Base-by-base conservation (phyloP, 2,888 invertebrate species). In the Augochlorella aurata region DNA sequence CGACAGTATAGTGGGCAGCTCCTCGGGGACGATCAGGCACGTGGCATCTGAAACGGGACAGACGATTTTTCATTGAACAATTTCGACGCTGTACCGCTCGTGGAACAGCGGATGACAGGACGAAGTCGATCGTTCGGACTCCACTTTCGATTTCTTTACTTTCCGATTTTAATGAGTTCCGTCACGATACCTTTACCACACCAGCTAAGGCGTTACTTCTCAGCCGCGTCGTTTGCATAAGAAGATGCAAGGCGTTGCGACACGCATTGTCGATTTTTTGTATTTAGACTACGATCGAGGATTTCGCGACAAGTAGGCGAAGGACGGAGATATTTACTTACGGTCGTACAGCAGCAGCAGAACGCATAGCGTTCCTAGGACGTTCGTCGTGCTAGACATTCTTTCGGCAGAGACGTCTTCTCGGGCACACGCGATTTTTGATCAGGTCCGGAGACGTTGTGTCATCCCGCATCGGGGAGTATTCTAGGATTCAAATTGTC, bases 1-100 rank as follows among this genome's bases (percentile, higher is more conserved):
- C 0, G 97, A 97, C 10, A 97, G 94, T 49, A 97, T 92, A 0
- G 97, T 97, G 0, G 97, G 97, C 71, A 97, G 88, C 93, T 97
- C 97, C 90, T 97, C 97, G 0, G 97, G 97, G 49, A 97, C 95
- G 87, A 97, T 96, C 29, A 97, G 94, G 0, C 95, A 94, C 71
- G 94, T 93, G 0, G 94, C 93, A 66, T 92, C 95, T 96, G 94
- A 69, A 95, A 95, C 82, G 88, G 79, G 54, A 21, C 21, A 24
- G n/a, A 70, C 52, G 67, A 29, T 2, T 29, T 29, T 58, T 38
- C 63, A 1, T 4, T 5, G 9, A 44, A n/a, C n/a, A 12, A 65
- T 38, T 18, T 44, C 18, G 9, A 10, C 54, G n/a, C 21, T 2
- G 3, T 44, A 16, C 4, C 38, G 63, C 10, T n/a, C n/a, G 44